These are phyloP conservation scores for Callocephalon fimbriatum DNA, from an alignment of 2,113 vertebrate species.

Conservation along the genomic window DNA sequence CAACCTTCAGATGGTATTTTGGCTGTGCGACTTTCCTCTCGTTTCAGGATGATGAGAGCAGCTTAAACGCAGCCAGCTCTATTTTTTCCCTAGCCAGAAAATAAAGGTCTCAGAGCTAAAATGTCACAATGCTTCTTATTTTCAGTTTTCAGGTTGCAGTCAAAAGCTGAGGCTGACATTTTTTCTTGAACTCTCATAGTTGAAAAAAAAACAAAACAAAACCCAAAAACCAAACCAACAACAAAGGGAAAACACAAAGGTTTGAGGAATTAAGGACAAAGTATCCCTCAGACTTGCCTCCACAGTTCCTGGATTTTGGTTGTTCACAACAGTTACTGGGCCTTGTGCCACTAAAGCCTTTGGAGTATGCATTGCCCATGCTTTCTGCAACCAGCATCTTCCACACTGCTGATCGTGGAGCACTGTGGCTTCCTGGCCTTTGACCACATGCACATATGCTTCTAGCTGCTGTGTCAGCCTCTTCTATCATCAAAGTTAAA, in stretches of 20 bases:
- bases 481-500: not conserved
- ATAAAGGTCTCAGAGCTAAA: conserved; percentile 75
- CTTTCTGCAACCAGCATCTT: not conserved
- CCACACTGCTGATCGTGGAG: fast-evolving
- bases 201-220: conserved; percentile 36
- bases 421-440: not conserved
- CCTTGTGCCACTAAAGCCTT: not conserved
- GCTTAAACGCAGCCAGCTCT: conserved; percentile 39
- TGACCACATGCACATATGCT: not conserved
- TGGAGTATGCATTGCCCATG: not conserved
- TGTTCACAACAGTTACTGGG: not conserved
- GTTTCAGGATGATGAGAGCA: conserved; percentile 58
- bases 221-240: not conserved
- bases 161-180: conserved; percentile 71
- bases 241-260: conserved; percentile 61
- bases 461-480: not conserved
- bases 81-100: conserved; percentile 65
- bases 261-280: not conserved
- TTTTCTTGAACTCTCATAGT: conserved; percentile 41
- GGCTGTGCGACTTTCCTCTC: conserved; percentile 31
- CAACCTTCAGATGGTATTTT: conserved; percentile 67
- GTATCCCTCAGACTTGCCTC: not conserved
- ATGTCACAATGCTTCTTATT: conserved; percentile 78
- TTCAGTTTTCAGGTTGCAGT: conserved; percentile 71
- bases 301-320: not conserved